Percentiles rank a stretch among this genome's conserved stretches.
These are phyloP conservation scores for Standfussiana lucernea DNA, from an alignment of 2,888 invertebrate species.

Conservation along the genomic window DNA sequence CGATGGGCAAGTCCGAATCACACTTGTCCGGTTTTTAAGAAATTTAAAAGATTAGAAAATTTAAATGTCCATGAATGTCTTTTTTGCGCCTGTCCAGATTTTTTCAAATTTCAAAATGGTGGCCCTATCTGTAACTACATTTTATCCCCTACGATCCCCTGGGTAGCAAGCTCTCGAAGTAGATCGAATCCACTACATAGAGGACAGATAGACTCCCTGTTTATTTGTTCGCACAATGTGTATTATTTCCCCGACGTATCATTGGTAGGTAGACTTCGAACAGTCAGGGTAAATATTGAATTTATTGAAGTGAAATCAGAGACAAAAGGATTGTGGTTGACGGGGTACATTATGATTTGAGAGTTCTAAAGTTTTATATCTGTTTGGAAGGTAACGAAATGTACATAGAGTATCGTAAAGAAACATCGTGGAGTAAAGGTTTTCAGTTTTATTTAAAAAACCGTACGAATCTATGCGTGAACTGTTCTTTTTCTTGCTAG, in stretches of 20 bases:
- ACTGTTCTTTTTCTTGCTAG: no score
- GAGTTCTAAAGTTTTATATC: background rate
- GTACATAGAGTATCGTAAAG: no score
- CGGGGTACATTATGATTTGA: background rate
- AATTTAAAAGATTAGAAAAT: background rate
- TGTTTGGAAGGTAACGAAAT: no score
- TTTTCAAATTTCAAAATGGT: background rate
- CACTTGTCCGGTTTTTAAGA: no score
- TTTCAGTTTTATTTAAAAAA: background rate
- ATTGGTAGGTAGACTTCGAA: conserved; percentile 8
- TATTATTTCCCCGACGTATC: conserved; percentile 58
- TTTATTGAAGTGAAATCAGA: conserved; percentile 15
- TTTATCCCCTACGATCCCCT: conserved; percentile 53
- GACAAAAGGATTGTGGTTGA: background rate
- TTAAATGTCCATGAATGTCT: background rate
- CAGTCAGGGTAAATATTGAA: background rate
- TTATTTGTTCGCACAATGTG: conserved; percentile 54
- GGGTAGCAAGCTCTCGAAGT: conserved; percentile 36
- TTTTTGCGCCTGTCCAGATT: background rate
- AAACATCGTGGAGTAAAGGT: background rate
- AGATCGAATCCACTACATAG: conserved; percentile 45
- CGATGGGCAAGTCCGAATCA: no score
- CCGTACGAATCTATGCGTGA: conserved; percentile 8
- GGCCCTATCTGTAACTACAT: conserved; percentile 38
- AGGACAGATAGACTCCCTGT: conserved; percentile 42